Conservation (phyloP, 2,113 vertebrate genomes). For the Cyanoliseus patagonus region DNA sequence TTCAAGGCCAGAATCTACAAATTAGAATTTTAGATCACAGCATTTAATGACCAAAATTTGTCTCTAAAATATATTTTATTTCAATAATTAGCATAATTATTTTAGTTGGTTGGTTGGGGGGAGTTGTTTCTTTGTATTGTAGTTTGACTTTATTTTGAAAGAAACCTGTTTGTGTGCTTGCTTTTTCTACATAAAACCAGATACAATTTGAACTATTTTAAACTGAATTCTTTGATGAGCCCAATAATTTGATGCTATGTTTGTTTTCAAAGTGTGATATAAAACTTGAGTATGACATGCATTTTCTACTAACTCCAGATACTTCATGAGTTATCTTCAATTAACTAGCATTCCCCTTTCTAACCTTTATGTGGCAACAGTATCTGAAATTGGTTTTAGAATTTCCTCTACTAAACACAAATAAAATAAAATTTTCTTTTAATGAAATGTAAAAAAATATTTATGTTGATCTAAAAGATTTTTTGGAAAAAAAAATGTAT, state of each 20-base stretch:
- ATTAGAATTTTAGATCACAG: not conserved
- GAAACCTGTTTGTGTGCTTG: not conserved
- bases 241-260: not conserved
- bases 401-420: not conserved
- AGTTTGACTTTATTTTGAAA: not conserved
- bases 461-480: not conserved
- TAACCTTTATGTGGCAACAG: not conserved
- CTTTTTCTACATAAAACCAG: not conserved
- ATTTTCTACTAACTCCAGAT: not conserved
- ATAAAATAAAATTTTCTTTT: not conserved
- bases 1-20: not conserved
- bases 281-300: not conserved
- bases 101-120: accelerated
- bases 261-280: not conserved
- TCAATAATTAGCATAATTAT: not conserved
- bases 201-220: not conserved
- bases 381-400: not conserved
- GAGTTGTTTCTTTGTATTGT: not conserved
- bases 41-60: not conserved
- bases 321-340: not conserved
- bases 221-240: not conserved
- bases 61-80: not conserved
- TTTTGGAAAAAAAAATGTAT: not conserved
- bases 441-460: not conserved
- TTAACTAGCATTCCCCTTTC: not conserved